These are phyloP conservation scores for Penaeus chinensis DNA, from an alignment of 1,140 invertebrate species.

Conservation along the genomic window DNA sequence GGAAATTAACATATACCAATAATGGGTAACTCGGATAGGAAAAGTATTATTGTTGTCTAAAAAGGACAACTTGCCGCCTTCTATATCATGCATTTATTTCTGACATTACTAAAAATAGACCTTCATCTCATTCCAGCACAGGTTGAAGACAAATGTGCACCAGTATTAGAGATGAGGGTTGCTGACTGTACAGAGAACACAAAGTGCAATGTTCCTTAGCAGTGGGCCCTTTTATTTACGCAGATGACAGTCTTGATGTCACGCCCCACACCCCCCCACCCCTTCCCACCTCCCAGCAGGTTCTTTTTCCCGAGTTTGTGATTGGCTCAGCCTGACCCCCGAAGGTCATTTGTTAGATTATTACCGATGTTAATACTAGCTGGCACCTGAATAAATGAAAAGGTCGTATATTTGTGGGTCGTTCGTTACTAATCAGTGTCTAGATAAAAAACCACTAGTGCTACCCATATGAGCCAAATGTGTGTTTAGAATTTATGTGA, in stretches of 20 bases:
- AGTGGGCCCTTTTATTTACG: conserved; percentile 9
- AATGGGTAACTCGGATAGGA: too few relatives aligned
- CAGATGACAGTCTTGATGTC: conserved; percentile 29
- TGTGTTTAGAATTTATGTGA: conserved; percentile 45
- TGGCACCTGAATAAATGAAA: conserved; percentile 43
- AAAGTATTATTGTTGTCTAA: too few relatives aligned
- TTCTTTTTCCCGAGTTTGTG: neutral
- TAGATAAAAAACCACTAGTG: conserved; percentile 52
- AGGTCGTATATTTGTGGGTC: conserved; percentile 52
- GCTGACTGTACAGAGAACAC: conserved; percentile 23
- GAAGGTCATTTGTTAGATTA: conserved; percentile 1
- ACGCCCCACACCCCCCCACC: conserved; percentile 6
- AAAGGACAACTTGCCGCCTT: too few relatives aligned
- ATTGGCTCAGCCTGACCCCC: neutral
- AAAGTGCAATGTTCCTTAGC: conserved; percentile 34
- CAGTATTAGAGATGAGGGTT: conserved; percentile 29
- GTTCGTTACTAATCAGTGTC: conserved; percentile 56
- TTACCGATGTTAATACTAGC: neutral
- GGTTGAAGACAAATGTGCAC: conserved; percentile 24
- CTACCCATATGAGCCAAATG: conserved; percentile 48
- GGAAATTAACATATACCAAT: too few relatives aligned
- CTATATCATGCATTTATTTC: too few relatives aligned
- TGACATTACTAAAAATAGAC: too few relatives aligned
- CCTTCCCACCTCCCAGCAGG: neutral
- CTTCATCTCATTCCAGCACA: conserved; percentile 12